Percentiles rank a stretch among this genome's conserved stretches.
phyloP scores from a whole-genome alignment of 2,113 vertebrate genomes.

The Aythya baeri region DNA sequence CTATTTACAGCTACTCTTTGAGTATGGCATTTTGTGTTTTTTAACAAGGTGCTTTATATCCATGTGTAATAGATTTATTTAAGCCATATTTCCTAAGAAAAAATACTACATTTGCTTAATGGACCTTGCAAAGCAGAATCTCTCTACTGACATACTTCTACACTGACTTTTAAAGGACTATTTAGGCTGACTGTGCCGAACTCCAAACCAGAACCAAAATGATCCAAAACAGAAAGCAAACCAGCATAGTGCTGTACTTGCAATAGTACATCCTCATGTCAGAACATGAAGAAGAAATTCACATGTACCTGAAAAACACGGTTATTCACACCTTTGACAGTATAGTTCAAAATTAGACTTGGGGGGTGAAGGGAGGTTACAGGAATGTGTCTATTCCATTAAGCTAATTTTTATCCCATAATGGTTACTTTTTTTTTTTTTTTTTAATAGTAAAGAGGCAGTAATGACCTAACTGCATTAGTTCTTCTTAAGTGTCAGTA shows the following conservation, averaged over 20 bases:
- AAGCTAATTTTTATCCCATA: background rate
- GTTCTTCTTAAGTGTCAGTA: background rate
- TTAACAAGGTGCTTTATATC: background rate
- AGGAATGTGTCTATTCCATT: background rate
- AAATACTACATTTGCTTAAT: background rate
- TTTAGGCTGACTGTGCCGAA: background rate
- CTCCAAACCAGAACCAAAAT: background rate
- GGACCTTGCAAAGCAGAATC: background rate
- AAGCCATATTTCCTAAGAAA: background rate
- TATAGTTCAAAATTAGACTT: background rate
- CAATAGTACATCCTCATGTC: background rate
- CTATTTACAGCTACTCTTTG: background rate
- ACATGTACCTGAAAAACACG: background rate
- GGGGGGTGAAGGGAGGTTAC: too few relatives aligned
- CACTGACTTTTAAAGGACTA: background rate
- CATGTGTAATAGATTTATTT: background rate
- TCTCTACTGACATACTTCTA: background rate
- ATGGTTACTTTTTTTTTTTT: background rate
- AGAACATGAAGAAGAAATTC: background rate
- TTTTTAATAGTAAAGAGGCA: background rate
- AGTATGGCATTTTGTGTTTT: background rate
- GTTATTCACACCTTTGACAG: accelerated
- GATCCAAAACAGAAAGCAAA: background rate
- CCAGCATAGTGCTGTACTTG: background rate
- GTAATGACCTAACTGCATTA: background rate